Base-by-base conservation (phyloP, 2,797 vertebrate species). In the Lycodopsis pacificus region DNA sequence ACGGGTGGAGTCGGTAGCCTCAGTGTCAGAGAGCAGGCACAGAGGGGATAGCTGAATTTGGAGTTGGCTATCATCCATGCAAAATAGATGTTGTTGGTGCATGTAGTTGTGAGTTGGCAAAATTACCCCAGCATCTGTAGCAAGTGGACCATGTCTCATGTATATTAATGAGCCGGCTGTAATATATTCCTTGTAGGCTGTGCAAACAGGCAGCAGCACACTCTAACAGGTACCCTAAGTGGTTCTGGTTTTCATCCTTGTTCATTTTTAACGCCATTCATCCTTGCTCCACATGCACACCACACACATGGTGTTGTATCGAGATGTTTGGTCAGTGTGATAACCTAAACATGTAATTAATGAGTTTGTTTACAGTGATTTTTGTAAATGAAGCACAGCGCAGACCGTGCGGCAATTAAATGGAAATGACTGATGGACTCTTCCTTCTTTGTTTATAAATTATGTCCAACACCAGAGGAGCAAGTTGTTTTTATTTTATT, bases 51-150 rank as follows among this genome's bases (percentile, higher is more conserved):
- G 90, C 85, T 87, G 87, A 82, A 83, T 91, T 88, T 89, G 77
- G 84, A 81, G 79, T 79, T 89, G 90, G 90, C 87, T 71, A 89
- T 86, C 82, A 84, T 90, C 89, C 90, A 86, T 89, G 89, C 88
- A 93, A 91, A 92, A 91, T 88, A 90, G 90, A 91, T 90, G 88
- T 89, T 91, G 89, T 90, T 87, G 84, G 82, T 88, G 87, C 75
- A 46, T 94, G 89, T 90, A 90, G 88, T 90, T 90, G 90, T 89
- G 91, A 89, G 89, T 84, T 90, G 91, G 89, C 73, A 65, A 91
- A 93, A 93, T 93, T 88, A 92, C 72, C 86, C 84, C 85, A 84
- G 91, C 93, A 92, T 94, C 93, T 94, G 93, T 91, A 89, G 89
- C 88, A 89, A 92, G 90, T 81, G 57, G 90, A 93, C 82, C 93